Evolutionary conservation across 2,797 vertebrate genomes (phyloP).

Genomic region (Clamator glandarius): DNA sequence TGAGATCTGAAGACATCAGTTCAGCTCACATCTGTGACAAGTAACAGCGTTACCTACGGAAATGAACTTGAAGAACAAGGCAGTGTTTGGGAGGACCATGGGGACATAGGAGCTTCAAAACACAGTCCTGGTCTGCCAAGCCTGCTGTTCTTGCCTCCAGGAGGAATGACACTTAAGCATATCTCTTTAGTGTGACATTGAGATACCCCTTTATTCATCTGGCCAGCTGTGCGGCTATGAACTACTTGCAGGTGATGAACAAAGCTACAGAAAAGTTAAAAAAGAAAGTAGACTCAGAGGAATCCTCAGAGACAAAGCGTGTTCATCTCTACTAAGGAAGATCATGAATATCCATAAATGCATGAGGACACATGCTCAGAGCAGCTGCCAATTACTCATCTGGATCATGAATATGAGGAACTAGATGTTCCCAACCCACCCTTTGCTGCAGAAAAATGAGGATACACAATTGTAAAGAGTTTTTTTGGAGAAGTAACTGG

Average conservation of each 20-base stretch:
- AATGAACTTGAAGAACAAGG: background rate
- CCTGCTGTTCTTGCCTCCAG: background rate
- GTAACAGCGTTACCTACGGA: background rate
- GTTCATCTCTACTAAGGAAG: background rate
- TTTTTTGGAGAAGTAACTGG: background rate
- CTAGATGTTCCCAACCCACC: constrained; percentile 47
- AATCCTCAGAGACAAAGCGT: background rate
- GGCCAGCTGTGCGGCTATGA: background rate
- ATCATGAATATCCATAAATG: constrained; percentile 33
- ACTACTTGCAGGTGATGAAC: background rate
- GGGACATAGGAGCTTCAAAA: background rate
- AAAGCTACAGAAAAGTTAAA: background rate
- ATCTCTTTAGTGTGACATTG: background rate
- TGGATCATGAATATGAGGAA: constrained; percentile 20
- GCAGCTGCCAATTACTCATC: constrained; percentile 22
- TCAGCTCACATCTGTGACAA: background rate
- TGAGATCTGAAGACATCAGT: rapidly evolving
- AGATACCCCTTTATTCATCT: background rate
- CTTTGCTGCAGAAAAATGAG: constrained; percentile 8
- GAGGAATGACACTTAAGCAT: background rate
- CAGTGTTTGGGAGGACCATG: background rate
- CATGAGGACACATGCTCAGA: constrained; percentile 38
- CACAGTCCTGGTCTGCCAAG: background rate
- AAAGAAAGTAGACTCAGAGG: background rate
- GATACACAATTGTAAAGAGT: background rate